Base-by-base conservation (phyloP, 2,797 vertebrate species). In the Peromyscus aztecus region DNA sequence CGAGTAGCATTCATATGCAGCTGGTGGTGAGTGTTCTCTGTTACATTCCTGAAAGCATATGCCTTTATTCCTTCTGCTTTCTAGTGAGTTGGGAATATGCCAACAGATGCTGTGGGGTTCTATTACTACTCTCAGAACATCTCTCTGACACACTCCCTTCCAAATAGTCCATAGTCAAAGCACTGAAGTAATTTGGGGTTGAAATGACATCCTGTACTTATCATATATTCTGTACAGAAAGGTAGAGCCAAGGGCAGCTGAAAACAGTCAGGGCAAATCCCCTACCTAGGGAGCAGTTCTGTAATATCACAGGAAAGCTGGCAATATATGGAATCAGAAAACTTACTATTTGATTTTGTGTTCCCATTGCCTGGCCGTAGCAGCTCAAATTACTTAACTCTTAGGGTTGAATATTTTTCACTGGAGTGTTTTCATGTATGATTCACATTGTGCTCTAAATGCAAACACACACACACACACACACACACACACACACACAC, bases 331-430 rank as follows among this genome's bases (percentile, higher is more conserved):
- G 59, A 89, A 19, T 81, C 49, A 85, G 69, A 96, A 95, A 93
- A 81, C n/a, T 63, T 87, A 63, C 9, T 27, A 0, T 93, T 96
- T 81, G 73, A 65, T 69, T 96, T 77, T 40, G 8, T 89, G 40
- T 91, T 96, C 69, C 24, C 1, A 34, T 63, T 96, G 77, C 31
- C 12, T 82, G 82, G 34, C 9, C 69, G 1, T 37, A 40, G 37
- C 87, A 73, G 83, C 23, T 86, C 69, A 81, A 93, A 96, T 95
- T 34, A 83, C 21, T 85, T 95, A 94, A 91, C 27, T 93, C n/a
- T 34, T 14, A 27, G 10, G 61, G 17, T 4, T 12, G 31, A 55
- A 24, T 67, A 61, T 16, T 75, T 77, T 77, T 96, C 27, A 73
- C 31, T 76, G 83, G 3, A 80, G 49, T 75, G 14, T 77, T 86